Evolutionary conservation across 2,888 invertebrate species (phyloP), one percentile per base, ranked within the genome.

Genomic region (Latrodectus hesperus): DNA sequence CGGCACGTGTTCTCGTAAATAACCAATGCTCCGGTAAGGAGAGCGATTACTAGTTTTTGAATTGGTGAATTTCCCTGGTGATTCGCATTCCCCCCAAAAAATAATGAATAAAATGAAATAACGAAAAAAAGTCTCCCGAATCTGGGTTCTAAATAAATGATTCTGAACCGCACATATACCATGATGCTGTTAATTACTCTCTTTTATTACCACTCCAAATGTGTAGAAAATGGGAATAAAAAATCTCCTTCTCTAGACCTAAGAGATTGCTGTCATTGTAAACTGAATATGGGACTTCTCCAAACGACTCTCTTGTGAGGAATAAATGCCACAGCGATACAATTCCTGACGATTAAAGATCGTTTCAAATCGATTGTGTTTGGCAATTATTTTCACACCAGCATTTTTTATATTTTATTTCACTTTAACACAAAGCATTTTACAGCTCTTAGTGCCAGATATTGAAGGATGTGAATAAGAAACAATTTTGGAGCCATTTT

Each of bases 191-290:
- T 84, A 84, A 84, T 84, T 84, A 84, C 84, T 67, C 73, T 53
- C 78, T 84, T 84, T 84, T 84, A 84, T 84, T 84, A 78, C 84
- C 84, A 16, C 53, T 81, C 68, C 65, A 78, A 75, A 67, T 67
- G 52, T 72, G 71, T 26, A 78, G 67, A 71, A 84, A 84, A 84
- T 67, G 16, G 74, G 71, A 60, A 71, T 71, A 68, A 68, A 73
- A 73, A 73, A 55, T 49, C 22, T 70, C 71, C 10, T 16, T 22
- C 60, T 22, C 71, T 38, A 26, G 55, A 70, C 10, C 67, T 49
- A 72, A 73, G 77, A 71, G 76, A 84, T 84, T 84, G 76, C 72
- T 73, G 84, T 49, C 84, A 78, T 72, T 84, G 84, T 84, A 84
- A 78, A 84, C 67, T 78, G 84, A 84, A 84, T 84, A 84, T 84